Evolutionary conservation across 2,113 vertebrate genomes (phyloP), one percentile per base, ranked within the genome.

Genomic region (Mugil cephalus): DNA sequence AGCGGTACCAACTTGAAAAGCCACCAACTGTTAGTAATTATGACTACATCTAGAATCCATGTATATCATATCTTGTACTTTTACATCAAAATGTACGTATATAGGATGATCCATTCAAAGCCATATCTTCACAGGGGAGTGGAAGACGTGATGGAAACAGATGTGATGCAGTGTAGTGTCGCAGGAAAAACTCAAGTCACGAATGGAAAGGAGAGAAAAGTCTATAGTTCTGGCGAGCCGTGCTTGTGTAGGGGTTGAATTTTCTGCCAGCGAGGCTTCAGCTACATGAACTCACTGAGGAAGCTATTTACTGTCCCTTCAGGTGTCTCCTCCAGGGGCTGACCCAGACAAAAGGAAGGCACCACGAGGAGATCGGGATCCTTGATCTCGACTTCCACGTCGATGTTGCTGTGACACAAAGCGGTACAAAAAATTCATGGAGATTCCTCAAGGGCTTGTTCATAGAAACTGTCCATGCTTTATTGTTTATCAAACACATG

Each of bases 291-390:
- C 71, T 89, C 86, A 8, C 82, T 72, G 58, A 87, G 46, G 80
- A 92, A 92, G 24, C 81, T 82, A 19, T 90, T 68, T 63, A 83
- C 75, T 60, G 86, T 89, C 52, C 91, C 91, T 61, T 91, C 91
- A 63, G 85, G 80, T 40, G 87, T 89, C 13, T 88, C 88, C 76
- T 88, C 89, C 84, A 87, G 0, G 50, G 76, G 62, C 78, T 69
- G 76, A 4, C 74, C 87, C 48, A 63, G 30, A 45, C 91, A 92
- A 63, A 74, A 76, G 18, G 88, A 64, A 14, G 91, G 91, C 55
- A 88, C 73, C 18, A 19, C 1, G 0, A 92, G 86, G 13, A 79
- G 79, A 34, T 90, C 91, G 0, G 88, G 89, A 6, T 92, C 89
- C 75, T 91, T 92, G 81, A 92, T 85, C 71, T 89, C 86, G 0